Evolutionary conservation across 2,888 invertebrate genomes (phyloP).

Genomic region (Xanthorhoe spadicearia): DNA sequence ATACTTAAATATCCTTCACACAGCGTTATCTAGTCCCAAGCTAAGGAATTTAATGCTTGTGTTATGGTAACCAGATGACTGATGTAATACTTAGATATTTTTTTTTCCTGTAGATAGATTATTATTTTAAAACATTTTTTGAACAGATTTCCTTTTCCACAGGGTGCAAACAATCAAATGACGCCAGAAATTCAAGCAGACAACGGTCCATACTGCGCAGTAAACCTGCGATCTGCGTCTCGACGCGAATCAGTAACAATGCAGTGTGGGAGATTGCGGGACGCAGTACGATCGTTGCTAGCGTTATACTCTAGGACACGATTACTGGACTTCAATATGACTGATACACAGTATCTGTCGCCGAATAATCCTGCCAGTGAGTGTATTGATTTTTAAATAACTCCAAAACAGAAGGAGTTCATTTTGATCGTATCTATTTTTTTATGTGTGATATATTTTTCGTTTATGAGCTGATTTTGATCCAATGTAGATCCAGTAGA

Average conservation of each 20-base stretch:
- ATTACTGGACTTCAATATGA: constrained; percentile 92
- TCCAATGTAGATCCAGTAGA: too few species aligned
- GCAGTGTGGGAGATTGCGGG: constrained; percentile 89
- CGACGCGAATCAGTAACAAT: constrained; percentile 86
- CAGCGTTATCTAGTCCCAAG: too few species aligned
- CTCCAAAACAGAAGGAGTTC: too few species aligned
- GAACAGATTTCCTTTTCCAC: neutral
- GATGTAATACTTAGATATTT: too few species aligned
- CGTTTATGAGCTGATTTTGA: too few species aligned
- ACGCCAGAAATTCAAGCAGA: constrained; percentile 88
- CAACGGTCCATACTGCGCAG: constrained; percentile 88
- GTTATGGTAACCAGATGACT: too few species aligned
- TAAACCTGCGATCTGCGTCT: constrained; percentile 84
- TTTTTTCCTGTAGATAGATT: too few species aligned
- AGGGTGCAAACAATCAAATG: constrained; percentile 59
- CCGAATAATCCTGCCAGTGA: constrained; percentile 69
- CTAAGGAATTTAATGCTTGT: too few species aligned
- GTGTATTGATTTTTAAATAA: constrained; percentile 21
- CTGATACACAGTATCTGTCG: constrained; percentile 83
- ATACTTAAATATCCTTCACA: too few species aligned
- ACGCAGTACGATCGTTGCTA: constrained; percentile 92
- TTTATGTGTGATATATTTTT: too few species aligned
- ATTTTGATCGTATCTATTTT: too few species aligned
- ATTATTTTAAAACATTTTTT: too few species aligned
- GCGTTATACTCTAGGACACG: constrained; percentile 94